These are phyloP conservation scores for Crypturellus tataupa DNA, from an alignment of 2,797 vertebrate species.

Conservation along the genomic window DNA sequence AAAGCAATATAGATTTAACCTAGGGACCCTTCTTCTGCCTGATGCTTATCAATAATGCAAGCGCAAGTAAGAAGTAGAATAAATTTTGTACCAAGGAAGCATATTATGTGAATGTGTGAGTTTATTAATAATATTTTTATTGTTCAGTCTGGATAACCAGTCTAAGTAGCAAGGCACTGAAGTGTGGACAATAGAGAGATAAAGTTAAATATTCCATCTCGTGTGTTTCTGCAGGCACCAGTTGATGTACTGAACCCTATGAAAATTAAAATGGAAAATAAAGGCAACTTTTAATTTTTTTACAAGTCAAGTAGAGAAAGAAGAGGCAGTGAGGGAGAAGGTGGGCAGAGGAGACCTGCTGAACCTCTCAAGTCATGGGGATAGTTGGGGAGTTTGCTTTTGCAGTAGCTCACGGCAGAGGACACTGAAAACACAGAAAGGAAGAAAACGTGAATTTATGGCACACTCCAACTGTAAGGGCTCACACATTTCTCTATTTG, in stretches of 20 bases:
- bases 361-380: background rate
- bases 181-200: conserved; percentile 1
- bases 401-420: background rate
- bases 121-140: conserved; percentile 47
- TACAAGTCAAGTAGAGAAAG: background rate
- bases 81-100: background rate
- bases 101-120: background rate
- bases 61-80: conserved; percentile 12
- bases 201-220: conserved; percentile 3
- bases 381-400: background rate
- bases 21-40: conserved; percentile 56
- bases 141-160: conserved; percentile 4
- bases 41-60: conserved; percentile 68
- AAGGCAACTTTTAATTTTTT: background rate
- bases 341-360: background rate
- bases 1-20: conserved; percentile 76
- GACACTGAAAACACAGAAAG: background rate
- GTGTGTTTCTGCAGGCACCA: background rate
- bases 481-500: background rate
- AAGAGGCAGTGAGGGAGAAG: background rate
- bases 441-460: background rate
- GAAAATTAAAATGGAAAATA: background rate
- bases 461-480: background rate
- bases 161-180: background rate
- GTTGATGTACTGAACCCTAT: background rate